Evolutionary conservation across 1,140 invertebrate species (phyloP).

Genomic region (Drosophila biarmipes): DNA sequence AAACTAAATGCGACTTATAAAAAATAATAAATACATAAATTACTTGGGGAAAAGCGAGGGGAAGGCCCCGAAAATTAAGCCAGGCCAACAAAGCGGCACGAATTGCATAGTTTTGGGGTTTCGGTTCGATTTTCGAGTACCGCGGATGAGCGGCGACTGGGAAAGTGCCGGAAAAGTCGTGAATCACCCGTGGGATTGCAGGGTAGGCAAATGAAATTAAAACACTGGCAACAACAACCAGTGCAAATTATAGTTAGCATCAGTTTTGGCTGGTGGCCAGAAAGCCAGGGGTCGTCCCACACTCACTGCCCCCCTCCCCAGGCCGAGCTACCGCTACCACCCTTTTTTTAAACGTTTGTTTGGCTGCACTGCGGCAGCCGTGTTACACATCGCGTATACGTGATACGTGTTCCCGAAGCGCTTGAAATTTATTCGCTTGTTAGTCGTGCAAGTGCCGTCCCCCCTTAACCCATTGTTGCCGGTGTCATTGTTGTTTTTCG

Average conservation of each 20-base stretch:
- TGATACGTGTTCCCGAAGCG: conserved; percentile 47
- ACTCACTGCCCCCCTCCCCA: no score
- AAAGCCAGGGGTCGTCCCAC: background rate
- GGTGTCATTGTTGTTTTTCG: conserved; percentile 24
- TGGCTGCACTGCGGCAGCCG: conserved; percentile 55
- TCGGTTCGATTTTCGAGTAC: conserved; percentile 4
- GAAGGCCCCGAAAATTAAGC: conserved; percentile 35
- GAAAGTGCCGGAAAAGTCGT: background rate
- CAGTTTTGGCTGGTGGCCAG: conserved; percentile 47
- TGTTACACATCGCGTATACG: conserved; percentile 54
- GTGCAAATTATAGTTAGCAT: conserved; percentile 59
- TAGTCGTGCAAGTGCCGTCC: background rate
- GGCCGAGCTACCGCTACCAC: background rate
- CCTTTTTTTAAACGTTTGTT: conserved; percentile 47
- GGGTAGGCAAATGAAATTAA: conserved; percentile 51
- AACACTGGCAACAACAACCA: conserved; percentile 20
- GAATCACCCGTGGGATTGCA: conserved; percentile 3
- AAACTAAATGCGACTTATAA: conserved; percentile 34
- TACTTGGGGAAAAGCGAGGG: conserved; percentile 25
- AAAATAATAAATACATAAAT: conserved; percentile 56
- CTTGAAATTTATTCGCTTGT: conserved; percentile 48
- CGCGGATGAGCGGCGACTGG: background rate
- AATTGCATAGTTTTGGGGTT: background rate
- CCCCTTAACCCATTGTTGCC: conserved; percentile 6
- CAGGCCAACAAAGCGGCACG: conserved; percentile 45